Evolutionary conservation across 2,113 vertebrate species (phyloP), one percentile per base, ranked within the genome.

Genomic region (Oreocharis arfaki): DNA sequence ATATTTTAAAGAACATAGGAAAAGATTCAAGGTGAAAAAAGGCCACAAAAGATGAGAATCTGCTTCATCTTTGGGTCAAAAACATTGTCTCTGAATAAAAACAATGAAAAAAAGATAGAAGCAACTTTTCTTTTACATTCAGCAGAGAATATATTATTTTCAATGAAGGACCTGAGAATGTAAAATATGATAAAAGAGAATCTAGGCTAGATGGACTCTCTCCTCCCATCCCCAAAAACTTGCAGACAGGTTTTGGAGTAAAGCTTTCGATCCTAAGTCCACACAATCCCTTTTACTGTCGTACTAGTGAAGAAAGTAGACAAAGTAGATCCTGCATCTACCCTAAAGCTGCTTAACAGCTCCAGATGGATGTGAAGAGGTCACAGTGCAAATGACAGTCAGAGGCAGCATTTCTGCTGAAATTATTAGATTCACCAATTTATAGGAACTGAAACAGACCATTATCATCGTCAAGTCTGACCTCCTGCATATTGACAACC

Each of bases 1-100:
- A 93, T 97, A 94, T 96, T 84, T 97, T 89, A 92, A 91, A 75
- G 68, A 90, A 84, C 12, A 86, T 13, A n/a, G 64, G 14, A 63
- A 88, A 95, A 85, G 24, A 87, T 63, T 87, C 69, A 87, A 89
- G 89, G 85, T 94, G 69, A 84, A 92, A 87, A 90, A 93, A 42
- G 83, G 64, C 75, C 90, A 86, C 13, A 37, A 53, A 94, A 96
- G 44, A 92, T 92, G 39, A 92, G 83, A 94, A 93, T 74, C 64
- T 92, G 9, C 41, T 94, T 96, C 71, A 75, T 93, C 88, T 68
- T 88, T 60, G 76, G 64, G 92, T 96, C 69, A 88, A 88, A 96
- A 94, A 53, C n/a, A 92, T 47, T 84, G 44, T 32, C 47, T 77
- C 35, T 81, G 89, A 88, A 91, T 75, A 96, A 95, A 95, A 96